These are phyloP conservation scores for Heliconius erato DNA, from an alignment of 2,888 invertebrate genomes.

Conservation along the genomic window DNA sequence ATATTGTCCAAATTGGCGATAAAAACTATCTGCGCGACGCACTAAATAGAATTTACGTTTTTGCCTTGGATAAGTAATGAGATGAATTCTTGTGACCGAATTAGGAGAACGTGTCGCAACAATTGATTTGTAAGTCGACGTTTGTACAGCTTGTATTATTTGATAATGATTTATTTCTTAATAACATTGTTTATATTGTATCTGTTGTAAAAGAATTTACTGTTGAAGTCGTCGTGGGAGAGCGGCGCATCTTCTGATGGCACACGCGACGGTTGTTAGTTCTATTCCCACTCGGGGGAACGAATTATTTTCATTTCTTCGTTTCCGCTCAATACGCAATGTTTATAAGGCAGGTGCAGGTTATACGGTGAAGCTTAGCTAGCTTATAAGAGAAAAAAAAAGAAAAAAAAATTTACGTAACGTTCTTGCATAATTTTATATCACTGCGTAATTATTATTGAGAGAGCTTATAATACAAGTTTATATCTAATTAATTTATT, in stretches of 20 bases:
- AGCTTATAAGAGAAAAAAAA: too few relatives aligned
- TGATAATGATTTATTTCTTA: conserved; percentile 14
- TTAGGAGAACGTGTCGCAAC: conserved; percentile 1
- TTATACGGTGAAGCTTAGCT: too few relatives aligned
- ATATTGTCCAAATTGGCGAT: conserved; percentile 49
- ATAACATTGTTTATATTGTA: neutral
- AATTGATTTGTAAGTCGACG: conserved; percentile 14
- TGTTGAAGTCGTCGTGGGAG: too few relatives aligned
- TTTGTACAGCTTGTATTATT: neutral
- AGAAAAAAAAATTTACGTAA: too few relatives aligned
- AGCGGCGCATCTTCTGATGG: too few relatives aligned
- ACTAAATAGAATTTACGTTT: conserved; percentile 28
- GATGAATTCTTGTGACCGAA: conserved; percentile 19
- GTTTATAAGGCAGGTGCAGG: too few relatives aligned
- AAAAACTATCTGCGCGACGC: conserved; percentile 26
- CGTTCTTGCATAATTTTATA: too few relatives aligned
- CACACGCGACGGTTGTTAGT: too few relatives aligned
- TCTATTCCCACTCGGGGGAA: too few relatives aligned
- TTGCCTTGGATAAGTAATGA: conserved; percentile 21
- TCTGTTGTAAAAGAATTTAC: neutral
- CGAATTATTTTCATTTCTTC: too few relatives aligned
- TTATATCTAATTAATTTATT: neutral
- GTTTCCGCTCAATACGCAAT: too few relatives aligned
- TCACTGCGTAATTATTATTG: too few relatives aligned
- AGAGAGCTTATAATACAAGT: neutral